These are phyloP conservation scores for Siniperca scherzeri DNA, from an alignment of 2,797 vertebrate genomes.

Conservation along the genomic window DNA sequence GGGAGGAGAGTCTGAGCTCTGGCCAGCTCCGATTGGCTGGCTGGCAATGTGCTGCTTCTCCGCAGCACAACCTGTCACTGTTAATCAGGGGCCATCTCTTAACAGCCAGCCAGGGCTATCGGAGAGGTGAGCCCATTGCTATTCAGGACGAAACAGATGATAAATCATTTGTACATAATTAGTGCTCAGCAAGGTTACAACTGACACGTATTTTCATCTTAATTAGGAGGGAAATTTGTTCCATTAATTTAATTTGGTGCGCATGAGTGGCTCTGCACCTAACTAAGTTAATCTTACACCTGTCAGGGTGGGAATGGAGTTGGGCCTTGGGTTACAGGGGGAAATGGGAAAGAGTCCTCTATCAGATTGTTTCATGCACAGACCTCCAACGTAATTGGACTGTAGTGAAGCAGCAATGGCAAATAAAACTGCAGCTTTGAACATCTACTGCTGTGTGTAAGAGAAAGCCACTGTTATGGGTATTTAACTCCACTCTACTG, in stretches of 20 bases:
- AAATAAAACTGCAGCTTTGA: constrained; percentile 24
- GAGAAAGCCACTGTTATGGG: background rate
- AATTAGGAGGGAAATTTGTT: constrained; percentile 99
- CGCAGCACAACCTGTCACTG: constrained; percentile 94
- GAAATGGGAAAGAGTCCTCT: constrained; percentile 69
- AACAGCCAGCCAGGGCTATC: constrained; percentile 92
- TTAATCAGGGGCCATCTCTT: constrained; percentile 98
- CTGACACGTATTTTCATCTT: constrained; percentile 99
- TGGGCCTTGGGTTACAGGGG: constrained; percentile 77
- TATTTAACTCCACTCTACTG: background rate
- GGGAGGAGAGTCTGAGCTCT: constrained; percentile 83
- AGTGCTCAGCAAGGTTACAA: constrained; percentile 99
- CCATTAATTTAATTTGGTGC: constrained; percentile 99
- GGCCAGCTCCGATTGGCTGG: constrained; percentile 85
- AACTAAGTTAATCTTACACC: constrained; percentile 99
- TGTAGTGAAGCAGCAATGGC: constrained; percentile 3
- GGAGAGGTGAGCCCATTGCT: constrained; percentile 95
- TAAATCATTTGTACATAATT: constrained; percentile 99
- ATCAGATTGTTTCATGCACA: constrained; percentile 79
- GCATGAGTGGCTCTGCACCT: constrained; percentile 94
- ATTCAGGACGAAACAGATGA: constrained; percentile 97
- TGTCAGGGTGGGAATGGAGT: constrained; percentile 92
- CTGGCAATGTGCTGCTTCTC: constrained; percentile 79
- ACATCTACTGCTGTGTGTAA: background rate
- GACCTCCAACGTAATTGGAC: constrained; percentile 54